Conservation (phyloP, 2,797 vertebrate species). For the Rhinatrema bivittatum region DNA sequence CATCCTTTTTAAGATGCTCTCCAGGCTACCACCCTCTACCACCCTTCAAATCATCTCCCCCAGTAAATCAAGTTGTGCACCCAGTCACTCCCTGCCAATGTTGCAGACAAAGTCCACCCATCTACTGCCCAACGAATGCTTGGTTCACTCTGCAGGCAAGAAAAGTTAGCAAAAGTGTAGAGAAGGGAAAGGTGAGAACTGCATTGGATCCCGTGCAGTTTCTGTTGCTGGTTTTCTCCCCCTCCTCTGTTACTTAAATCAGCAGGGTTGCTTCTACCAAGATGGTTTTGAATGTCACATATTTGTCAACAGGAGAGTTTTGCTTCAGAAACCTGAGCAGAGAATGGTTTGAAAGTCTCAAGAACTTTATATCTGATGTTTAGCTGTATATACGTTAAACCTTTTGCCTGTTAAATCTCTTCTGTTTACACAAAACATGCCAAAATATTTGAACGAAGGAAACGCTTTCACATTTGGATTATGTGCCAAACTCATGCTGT, state of each 20-base stretch:
- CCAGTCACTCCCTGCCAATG: slow-evolving; percentile 43
- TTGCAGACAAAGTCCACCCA: slow-evolving; percentile 47
- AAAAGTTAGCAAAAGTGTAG: slow-evolving; percentile 32
- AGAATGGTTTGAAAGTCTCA: slow-evolving; percentile 19
- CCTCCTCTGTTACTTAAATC: slow-evolving; percentile 30
- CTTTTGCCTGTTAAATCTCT: slow-evolving; percentile 29
- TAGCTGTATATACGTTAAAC: slow-evolving; percentile 16
- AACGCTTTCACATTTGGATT: too few relatives aligned
- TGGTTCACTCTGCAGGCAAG: slow-evolving; percentile 39
- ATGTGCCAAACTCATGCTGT: too few relatives aligned
- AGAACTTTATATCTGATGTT: slow-evolving; percentile 9
- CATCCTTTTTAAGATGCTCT: slow-evolving; percentile 14
- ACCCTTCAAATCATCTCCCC: slow-evolving; percentile 45
- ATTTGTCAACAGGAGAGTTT: slow-evolving; percentile 42
- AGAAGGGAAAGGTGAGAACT: slow-evolving; percentile 30
- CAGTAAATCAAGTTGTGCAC: slow-evolving; percentile 51
- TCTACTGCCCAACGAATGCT: slow-evolving; percentile 53
- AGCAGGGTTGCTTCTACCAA: slow-evolving; percentile 15
- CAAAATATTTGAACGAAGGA: too few relatives aligned
- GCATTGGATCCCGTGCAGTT: slow-evolving; percentile 31
- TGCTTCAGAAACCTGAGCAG: slow-evolving; percentile 35
- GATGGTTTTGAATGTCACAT: slow-evolving; percentile 25
- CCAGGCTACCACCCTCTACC: slow-evolving; percentile 39
- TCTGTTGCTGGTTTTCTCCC: slow-evolving; percentile 20
- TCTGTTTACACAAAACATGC: too few relatives aligned